Conservation (phyloP, 1,140 invertebrate species). For the Kradibia gibbosae region DNA sequence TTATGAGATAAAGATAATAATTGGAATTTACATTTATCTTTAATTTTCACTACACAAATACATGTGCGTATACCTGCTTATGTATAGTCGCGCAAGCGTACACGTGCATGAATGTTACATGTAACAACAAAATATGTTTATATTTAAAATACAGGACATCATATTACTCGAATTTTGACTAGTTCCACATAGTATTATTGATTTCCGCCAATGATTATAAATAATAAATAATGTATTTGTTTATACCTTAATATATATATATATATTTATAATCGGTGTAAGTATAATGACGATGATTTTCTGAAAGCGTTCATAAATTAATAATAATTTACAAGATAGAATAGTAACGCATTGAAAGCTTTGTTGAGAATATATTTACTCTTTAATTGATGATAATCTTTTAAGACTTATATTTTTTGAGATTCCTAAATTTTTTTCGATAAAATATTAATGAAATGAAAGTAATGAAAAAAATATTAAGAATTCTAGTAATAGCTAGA, state of each 20-base stretch:
- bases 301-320: slow-evolving; percentile 24
- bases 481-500: slow-evolving; percentile 59
- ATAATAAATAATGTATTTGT: no score
- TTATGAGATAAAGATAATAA: slow-evolving; percentile 27
- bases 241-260: no score
- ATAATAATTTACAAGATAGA: slow-evolving; percentile 19
- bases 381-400: slow-evolving; percentile 62
- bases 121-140: slow-evolving; percentile 42
- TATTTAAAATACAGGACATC: slow-evolving; percentile 45
- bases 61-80: no score
- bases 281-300: slow-evolving; percentile 26
- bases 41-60: slow-evolving; percentile 16
- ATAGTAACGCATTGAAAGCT: slow-evolving; percentile 52
- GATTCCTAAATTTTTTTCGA: slow-evolving; percentile 23
- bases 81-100: no score
- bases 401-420: slow-evolving; percentile 32
- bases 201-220: slow-evolving; percentile 18
- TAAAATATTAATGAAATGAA: not conserved
- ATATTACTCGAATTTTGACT: slow-evolving; percentile 68
- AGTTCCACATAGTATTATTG: slow-evolving; percentile 59
- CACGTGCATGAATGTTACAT: slow-evolving; percentile 51
- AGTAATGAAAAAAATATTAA: slow-evolving; percentile 48
- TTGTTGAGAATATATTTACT: slow-evolving; percentile 60
- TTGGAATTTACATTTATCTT: no score
- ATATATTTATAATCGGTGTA: not conserved